These are phyloP conservation scores for Potorous gilbertii DNA, from an alignment of 2,797 vertebrate genomes.

Conservation along the genomic window DNA sequence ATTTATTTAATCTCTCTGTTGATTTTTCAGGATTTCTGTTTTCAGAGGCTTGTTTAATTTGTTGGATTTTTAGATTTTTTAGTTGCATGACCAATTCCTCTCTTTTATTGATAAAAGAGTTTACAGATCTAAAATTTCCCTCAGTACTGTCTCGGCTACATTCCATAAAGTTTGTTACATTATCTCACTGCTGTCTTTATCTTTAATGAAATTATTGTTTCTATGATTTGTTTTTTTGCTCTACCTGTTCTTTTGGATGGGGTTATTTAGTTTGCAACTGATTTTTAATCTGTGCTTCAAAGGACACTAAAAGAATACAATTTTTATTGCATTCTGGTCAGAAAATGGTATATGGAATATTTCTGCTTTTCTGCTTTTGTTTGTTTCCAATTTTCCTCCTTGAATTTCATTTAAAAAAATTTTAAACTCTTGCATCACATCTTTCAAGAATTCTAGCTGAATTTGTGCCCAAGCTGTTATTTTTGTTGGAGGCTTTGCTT, in stretches of 20 bases:
- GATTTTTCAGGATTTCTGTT: not conserved
- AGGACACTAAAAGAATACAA: not conserved
- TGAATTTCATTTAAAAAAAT: not conserved
- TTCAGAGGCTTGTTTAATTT: not conserved
- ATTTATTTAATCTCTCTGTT: not conserved
- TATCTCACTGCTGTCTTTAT: not conserved
- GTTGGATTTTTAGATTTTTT: not conserved
- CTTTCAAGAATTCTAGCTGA: not conserved
- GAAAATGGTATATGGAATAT: not conserved
- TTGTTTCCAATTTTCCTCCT: not conserved
- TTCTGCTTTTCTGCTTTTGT: not conserved
- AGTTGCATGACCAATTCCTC: not conserved
- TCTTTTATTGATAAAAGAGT: not conserved
- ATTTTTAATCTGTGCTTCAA: not conserved
- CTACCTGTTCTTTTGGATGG: not conserved
- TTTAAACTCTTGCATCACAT: not conserved
- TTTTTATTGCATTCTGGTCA: not conserved
- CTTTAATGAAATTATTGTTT: not conserved
- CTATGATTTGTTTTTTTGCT: not conserved
- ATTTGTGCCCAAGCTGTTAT: not conserved
- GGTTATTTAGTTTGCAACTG: not conserved
- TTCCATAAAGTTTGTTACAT: not conserved
- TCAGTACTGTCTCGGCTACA: not conserved
- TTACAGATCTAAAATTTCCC: not conserved
- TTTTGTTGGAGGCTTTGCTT: not conserved